phyloP scores from a whole-genome alignment of 2,797 vertebrate species.

The Scolopax rusticola region DNA sequence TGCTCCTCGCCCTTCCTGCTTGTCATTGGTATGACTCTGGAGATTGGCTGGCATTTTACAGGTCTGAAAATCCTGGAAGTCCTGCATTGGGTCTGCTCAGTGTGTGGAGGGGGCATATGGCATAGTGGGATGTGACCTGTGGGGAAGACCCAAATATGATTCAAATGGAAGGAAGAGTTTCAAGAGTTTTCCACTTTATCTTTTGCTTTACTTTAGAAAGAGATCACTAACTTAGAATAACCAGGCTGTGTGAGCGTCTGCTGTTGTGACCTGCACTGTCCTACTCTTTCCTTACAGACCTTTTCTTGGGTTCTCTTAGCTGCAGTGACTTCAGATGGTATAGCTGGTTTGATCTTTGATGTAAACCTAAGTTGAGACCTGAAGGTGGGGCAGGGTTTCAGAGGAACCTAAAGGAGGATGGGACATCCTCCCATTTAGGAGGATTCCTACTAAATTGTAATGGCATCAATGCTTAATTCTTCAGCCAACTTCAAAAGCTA shows the following conservation, averaged over 20 bases:
- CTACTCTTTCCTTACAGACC: neutral
- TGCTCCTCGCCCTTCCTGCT: neutral
- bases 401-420: neutral
- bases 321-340: neutral
- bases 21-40: accelerated
- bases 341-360: neutral
- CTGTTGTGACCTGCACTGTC: neutral
- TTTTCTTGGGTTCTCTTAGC: neutral
- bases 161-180: neutral
- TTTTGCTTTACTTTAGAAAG: neutral
- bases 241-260: neutral
- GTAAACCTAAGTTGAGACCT: neutral
- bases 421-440: neutral
- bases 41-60: neutral
- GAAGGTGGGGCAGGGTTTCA: neutral
- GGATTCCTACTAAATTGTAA: neutral
- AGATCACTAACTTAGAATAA: neutral
- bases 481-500: neutral
- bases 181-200: neutral
- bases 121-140: neutral
- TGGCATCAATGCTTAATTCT: neutral
- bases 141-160: neutral
- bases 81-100: neutral
- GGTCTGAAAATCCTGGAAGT: neutral
- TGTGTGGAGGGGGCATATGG: neutral